Evolutionary conservation across 2,797 vertebrate species (phyloP), one percentile per base, ranked within the genome.

Genomic region (Ambastaia sidthimunki): DNA sequence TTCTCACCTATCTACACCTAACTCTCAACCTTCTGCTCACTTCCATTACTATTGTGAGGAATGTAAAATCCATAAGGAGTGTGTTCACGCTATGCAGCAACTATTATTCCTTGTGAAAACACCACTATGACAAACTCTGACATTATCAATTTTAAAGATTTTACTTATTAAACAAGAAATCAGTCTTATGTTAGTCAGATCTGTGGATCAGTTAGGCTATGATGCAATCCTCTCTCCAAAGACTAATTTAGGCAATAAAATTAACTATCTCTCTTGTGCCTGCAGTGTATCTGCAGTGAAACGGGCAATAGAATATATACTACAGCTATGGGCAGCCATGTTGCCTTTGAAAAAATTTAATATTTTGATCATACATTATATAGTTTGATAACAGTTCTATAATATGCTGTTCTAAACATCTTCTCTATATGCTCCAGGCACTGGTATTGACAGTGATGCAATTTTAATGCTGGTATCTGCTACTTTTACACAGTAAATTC

Each of bases 1-100:
- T 85, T 86, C 82, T 86, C 91, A 93, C n/a, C n/a, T n/a, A n/a
- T n/a, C n/a, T n/a, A n/a, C n/a, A n/a, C n/a, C n/a, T n/a, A n/a
- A 93, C 91, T 91, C 88, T 86, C 83, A 90, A 91, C 88, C 71
- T 92, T 91, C 92, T 91, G 88, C 86, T 92, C 80, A 69, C 85
- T 90, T 89, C 86, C 89, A 89, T 85, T 88, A 86, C 90, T 89
- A 89, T 91, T 91, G 87, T 87, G 44, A 76, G 65, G 59, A 76
- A 91, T 92, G 52, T 92, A 92, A 93, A 87, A 91, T 90, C 74
- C 74, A 92, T 89, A 76, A 88, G 82, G 80, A 71, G 25, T 83
- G 83, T 89, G 80, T 86, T 83, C 84, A 83, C 80, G 83, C 88
- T 83, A 75, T 81, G 85, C 68, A 88, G 81, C 73, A 74, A 82